phyloP scores from a whole-genome alignment of 2,113 vertebrate species.

The Galemys pyrenaicus region DNA sequence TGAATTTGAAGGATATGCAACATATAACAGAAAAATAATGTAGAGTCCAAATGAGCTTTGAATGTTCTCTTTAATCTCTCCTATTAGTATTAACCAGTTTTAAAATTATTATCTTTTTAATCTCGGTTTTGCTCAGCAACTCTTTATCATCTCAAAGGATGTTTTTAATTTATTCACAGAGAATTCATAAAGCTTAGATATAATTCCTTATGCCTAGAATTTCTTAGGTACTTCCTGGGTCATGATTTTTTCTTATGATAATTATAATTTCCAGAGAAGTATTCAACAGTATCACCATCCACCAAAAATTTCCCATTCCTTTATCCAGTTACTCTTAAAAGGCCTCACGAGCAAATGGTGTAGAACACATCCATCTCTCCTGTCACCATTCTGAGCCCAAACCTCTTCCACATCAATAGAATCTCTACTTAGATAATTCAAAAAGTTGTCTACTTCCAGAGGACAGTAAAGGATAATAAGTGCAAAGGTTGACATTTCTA shows the following conservation, averaged over 20 bases:
- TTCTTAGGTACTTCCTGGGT: not conserved
- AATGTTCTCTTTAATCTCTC: not conserved
- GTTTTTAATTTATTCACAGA: not conserved
- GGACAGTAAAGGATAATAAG: not conserved
- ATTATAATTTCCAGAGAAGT: not conserved
- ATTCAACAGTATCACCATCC: not conserved
- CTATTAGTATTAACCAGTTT: not conserved
- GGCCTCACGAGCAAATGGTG: not conserved
- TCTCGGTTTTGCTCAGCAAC: not conserved
- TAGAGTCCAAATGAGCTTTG: not conserved
- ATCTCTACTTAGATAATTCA: not conserved
- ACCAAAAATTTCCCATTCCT: not conserved
- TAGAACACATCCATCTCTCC: not conserved
- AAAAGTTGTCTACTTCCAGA: not conserved
- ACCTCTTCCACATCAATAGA: not conserved
- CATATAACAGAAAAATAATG: not conserved
- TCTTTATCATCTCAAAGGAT: not conserved
- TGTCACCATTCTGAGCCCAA: not conserved
- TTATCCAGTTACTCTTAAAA: not conserved
- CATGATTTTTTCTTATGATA: not conserved
- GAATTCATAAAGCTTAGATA: not conserved
- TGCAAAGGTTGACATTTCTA: not conserved
- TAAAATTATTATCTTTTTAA: not conserved
- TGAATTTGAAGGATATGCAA: not conserved
- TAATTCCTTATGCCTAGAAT: not conserved